Conservation (phyloP, 2,113 vertebrate species). For the Aegypius monachus region DNA sequence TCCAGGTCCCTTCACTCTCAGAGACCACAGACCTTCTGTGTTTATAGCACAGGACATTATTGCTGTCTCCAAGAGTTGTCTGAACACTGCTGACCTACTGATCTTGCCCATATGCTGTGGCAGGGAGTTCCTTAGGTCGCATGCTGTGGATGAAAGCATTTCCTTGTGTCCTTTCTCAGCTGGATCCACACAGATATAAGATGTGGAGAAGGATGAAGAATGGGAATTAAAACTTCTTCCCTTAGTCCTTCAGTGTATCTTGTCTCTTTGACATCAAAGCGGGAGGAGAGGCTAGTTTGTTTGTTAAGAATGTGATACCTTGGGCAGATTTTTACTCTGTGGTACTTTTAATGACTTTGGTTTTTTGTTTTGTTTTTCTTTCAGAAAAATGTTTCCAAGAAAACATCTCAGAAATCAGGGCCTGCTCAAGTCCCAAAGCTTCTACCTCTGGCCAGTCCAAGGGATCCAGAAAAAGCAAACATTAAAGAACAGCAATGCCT, state of each 20-base stretch:
- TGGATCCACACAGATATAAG: neutral
- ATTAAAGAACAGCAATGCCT: neutral
- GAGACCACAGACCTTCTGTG: neutral
- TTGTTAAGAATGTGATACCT: neutral
- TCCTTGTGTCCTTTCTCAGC: neutral
- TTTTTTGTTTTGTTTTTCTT: neutral
- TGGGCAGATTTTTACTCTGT: neutral
- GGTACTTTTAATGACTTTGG: neutral
- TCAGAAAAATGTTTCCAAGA: neutral
- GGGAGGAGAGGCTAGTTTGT: neutral
- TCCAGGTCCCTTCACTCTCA: neutral
- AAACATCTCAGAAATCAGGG: fast-evolving
- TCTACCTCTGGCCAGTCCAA: neutral
- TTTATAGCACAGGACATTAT: neutral
- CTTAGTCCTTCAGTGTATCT: neutral
- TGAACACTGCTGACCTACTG: neutral
- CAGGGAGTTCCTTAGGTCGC: neutral
- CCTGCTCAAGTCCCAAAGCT: neutral
- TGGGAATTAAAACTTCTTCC: neutral
- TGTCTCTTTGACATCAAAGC: neutral
- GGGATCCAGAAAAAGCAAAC: neutral
- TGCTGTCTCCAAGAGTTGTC: neutral
- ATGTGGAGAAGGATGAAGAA: neutral
- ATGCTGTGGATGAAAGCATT: neutral
- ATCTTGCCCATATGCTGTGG: neutral